Percentiles rank a stretch among this genome's conserved stretches.
Evolutionary conservation across 2,113 vertebrate genomes (phyloP).

Genomic region (Lichenostomus cassidix): DNA sequence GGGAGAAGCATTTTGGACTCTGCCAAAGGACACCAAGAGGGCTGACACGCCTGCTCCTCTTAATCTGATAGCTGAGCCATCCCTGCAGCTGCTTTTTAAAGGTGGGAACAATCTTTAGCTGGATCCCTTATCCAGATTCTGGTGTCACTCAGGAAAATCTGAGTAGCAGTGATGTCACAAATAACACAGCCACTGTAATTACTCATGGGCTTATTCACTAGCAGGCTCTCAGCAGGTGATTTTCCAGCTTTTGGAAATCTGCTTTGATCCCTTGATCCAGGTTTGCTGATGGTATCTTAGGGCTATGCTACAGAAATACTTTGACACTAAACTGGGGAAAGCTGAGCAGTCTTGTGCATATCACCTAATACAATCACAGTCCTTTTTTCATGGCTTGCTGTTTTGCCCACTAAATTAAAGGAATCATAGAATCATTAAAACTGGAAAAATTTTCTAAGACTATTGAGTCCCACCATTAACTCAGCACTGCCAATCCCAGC

Average conservation of each 20-base stretch:
- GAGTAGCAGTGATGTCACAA: background rate
- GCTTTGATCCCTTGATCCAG: background rate
- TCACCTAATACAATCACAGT: background rate
- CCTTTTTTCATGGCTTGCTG: background rate
- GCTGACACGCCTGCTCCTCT: background rate
- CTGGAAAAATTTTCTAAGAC: background rate
- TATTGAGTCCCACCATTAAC: accelerated
- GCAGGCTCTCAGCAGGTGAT: background rate
- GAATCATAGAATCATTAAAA: background rate
- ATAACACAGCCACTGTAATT: background rate
- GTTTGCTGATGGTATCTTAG: background rate
- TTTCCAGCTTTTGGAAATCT: background rate
- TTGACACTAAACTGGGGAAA: background rate
- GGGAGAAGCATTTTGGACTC: conserved; percentile 34
- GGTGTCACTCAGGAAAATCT: conserved; percentile 35
- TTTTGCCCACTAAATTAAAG: background rate
- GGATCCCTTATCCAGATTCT: background rate
- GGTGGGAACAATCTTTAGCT: background rate
- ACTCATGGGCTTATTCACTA: background rate
- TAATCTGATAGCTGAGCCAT: conserved; percentile 35
- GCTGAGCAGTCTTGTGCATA: background rate
- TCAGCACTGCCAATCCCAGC: background rate
- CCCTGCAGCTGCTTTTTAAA: conserved; percentile 45
- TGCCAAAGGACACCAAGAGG: background rate
- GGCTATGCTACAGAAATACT: background rate